Conservation (phyloP, 2,797 vertebrate genomes). For the Sebastes diaconus region DNA sequence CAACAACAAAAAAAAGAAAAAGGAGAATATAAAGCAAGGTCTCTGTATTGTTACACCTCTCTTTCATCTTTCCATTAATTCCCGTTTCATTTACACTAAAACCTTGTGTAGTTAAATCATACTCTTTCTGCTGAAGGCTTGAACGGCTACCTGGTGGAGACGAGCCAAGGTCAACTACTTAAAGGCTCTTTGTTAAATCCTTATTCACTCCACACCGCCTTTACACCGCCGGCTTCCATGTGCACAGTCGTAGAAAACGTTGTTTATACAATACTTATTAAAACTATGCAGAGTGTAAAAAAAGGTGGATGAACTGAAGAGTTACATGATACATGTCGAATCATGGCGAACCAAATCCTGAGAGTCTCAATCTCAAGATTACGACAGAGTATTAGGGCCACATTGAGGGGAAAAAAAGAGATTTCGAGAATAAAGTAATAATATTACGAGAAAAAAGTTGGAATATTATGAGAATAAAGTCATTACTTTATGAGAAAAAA, state of each 20-base stretch:
- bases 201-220: background rate
- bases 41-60: constrained; percentile 17
- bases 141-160: constrained; percentile 32
- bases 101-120: constrained; percentile 13
- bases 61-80: constrained; percentile 34
- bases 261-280: background rate
- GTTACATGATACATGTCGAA: background rate
- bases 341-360: background rate
- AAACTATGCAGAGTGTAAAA: background rate
- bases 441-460: no score
- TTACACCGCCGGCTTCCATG: background rate
- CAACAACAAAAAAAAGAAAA: constrained; percentile 29
- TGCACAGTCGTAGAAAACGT: background rate
- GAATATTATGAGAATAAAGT: no score
- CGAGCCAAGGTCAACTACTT: constrained; percentile 33
- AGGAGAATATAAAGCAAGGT: background rate
- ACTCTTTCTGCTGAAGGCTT: constrained; percentile 16
- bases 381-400: background rate
- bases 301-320: background rate
- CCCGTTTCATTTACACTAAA: constrained; percentile 26
- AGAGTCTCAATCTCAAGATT: background rate
- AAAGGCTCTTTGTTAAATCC: constrained; percentile 12
- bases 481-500: no score
- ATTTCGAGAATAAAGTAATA: no score
- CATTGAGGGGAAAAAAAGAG: background rate